Evolutionary conservation across 2,888 invertebrate genomes (phyloP), one percentile per base, ranked within the genome.

Genomic region (Ellobium chinense): DNA sequence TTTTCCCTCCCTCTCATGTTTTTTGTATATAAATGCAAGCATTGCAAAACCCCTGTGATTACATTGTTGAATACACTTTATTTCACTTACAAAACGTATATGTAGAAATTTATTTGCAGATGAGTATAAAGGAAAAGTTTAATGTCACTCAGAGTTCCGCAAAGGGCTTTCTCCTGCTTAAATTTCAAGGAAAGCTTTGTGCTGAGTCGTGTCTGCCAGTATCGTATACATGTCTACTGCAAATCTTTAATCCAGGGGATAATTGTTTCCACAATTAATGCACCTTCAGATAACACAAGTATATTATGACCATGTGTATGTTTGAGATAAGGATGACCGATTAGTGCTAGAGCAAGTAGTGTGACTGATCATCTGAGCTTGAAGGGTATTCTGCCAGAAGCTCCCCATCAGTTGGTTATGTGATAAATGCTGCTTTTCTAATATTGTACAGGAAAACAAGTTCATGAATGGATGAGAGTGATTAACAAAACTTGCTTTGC

Each of bases 401-500:
- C 12, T n/a, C 27, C 27, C 7, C 60, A 14, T 60, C n/a, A 60
- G 27, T 24, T 9, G 60, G 60, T 60, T 24, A 60, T 60, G 60
- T 60, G 60, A 60, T 60, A 60, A 7, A 18, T 60, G 7, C n/a
- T 60, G 7, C n/a, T 60, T 60, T 60, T n/a, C 46, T 7, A 46
- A 46, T 18, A 46, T 46, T 46, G 46, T 46, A 46, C n/a, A n/a
- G n/a, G n/a, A n/a, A n/a, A 46, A 46, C 18, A 12, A 27, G 29
- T 63, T 12, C 24, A 18, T 75, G 29, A 21, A 21, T 2, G 65
- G 24, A 29, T 31, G 54, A 66, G 36, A 56, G 66, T 66, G 66
- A 76, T 65, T 46, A n/a, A 24, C 63, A 65, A 36, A n/a, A n/a
- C n/a, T n/a, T 75, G 21, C 34, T 31, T 74, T 62, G 27, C 34